Evolutionary conservation across 2,797 vertebrate species (phyloP), one percentile per base, ranked within the genome.

Genomic region (Otolemur crassicaudatus): DNA sequence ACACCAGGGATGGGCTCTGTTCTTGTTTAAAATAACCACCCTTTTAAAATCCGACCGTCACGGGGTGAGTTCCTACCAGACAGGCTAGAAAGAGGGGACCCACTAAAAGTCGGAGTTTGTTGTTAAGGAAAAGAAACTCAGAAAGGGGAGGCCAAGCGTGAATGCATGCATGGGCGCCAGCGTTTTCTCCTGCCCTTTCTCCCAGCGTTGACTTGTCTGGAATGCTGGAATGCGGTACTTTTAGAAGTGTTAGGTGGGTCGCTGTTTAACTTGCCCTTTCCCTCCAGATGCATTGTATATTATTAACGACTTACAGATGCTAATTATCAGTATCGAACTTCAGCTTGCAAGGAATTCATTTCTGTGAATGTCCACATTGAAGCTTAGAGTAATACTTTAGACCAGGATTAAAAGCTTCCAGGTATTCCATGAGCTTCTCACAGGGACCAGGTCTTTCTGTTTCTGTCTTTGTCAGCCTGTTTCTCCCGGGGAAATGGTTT

Each of bases 261-360:
- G 13, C 85, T 70, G 40, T 63, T 87, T 87, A 83, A 56, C 31
- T 76, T 49, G 34, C 31, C 69, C 56, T n/a, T n/a, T 53, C 79
- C 58, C 2, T 76, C 73, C 76, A 87, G 81, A 85, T 65, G 46
- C 3, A 37, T 34, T 43, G 7, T 69, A 85, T 94, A 92, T 95
- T 82, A 90, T 90, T 87, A 88, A 89, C 37, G 87, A 61, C 60
- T 92, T 90, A 76, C 75, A 96, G 90, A 93, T 93, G 69, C 25
- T 95, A 43, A 46, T 94, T 53, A 58, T 73, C 53, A 87, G 23
- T 90, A 23, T 77, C 70, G 20, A 86, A 43, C 37, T 93, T 93
- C 72, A 93, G 34, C 84, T 97, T 92, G 34, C 49, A 84, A 92
- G 65, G 72, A 87, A 95, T 90, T 87, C 23, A 67, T 58, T 87